Percentiles rank a stretch among this genome's conserved stretches.
phyloP scores from a whole-genome alignment of 2,888 invertebrate species.

The Harpalus rubripes region DNA sequence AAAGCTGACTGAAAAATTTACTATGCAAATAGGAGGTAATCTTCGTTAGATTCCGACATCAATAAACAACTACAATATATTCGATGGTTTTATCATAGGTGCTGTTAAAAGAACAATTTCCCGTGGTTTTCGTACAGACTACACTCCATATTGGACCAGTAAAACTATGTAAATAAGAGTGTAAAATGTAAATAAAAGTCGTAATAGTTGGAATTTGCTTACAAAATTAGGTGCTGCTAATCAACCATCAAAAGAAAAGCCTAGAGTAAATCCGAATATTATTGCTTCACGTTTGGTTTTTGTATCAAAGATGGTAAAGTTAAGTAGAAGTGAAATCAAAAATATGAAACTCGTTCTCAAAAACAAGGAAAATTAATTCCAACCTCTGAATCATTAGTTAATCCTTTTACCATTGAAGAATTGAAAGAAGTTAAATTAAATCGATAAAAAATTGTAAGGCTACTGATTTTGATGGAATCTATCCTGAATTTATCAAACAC shows the following conservation, averaged over 20 bases:
- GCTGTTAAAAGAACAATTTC: conserved; percentile 1
- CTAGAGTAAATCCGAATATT: background rate
- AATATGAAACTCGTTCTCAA: background rate
- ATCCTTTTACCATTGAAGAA: background rate
- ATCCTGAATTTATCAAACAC: background rate
- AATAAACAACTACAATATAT: background rate
- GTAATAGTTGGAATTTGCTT: background rate
- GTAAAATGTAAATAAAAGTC: background rate
- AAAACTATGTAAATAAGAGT: background rate
- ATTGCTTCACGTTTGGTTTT: background rate
- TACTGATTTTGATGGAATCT: background rate
- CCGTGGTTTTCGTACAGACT: conserved; percentile 14
- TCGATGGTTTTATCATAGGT: background rate
- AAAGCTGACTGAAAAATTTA: conserved; percentile 8
- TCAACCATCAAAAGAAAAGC: background rate
- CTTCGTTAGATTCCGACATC: conserved; percentile 3
- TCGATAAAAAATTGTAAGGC: background rate
- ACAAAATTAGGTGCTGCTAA: background rate
- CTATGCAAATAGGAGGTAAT: background rate
- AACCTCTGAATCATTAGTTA: background rate
- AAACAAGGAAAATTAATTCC: background rate
- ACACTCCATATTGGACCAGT: background rate
- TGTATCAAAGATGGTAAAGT: background rate
- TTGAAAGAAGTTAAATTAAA: background rate
- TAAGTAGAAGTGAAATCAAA: background rate